Conservation (phyloP, 2,797 vertebrate genomes). For the Malacoctenus gilli region DNA sequence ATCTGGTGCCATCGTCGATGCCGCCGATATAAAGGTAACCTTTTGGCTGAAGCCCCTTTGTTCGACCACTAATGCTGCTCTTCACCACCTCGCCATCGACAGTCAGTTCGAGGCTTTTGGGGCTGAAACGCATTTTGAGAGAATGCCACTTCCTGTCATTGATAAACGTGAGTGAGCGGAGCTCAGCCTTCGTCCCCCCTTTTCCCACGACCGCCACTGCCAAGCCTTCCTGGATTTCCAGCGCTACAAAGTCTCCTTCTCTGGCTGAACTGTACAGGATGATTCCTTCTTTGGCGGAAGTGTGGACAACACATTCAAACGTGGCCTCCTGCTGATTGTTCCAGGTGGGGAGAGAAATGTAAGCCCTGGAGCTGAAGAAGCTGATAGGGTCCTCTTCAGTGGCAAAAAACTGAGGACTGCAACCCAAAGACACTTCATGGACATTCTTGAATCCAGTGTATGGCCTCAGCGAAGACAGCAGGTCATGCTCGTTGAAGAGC, state of each 20-base stretch:
- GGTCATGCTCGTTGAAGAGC: slow-evolving; percentile 85
- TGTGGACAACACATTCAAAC: slow-evolving; percentile 85
- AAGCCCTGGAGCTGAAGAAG: slow-evolving; percentile 94
- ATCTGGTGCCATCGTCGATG: slow-evolving; percentile 80
- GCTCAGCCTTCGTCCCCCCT: slow-evolving; percentile 76
- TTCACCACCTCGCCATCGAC: slow-evolving; percentile 84
- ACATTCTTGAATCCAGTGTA: slow-evolving; percentile 86
- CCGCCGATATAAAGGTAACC: slow-evolving; percentile 88
- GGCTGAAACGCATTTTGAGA: slow-evolving; percentile 81
- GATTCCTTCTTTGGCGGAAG: slow-evolving; percentile 83
- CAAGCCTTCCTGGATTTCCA: slow-evolving; percentile 88
- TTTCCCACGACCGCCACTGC: slow-evolving; percentile 82
- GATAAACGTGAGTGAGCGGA: slow-evolving; percentile 80
- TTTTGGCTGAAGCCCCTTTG: slow-evolving; percentile 77
- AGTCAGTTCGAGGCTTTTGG: slow-evolving; percentile 81
- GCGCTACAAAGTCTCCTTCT: slow-evolving; percentile 84
- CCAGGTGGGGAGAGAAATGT: slow-evolving; percentile 85
- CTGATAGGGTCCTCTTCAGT: slow-evolving; percentile 87
- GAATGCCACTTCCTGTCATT: slow-evolving; percentile 87
- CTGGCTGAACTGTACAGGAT: slow-evolving; percentile 87
- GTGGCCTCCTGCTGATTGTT: slow-evolving; percentile 69
- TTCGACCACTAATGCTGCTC: slow-evolving; percentile 71
- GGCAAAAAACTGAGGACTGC: slow-evolving; percentile 91
- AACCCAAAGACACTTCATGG: slow-evolving; percentile 89
- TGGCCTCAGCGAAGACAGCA: slow-evolving; percentile 86